Conservation (phyloP, 2,797 vertebrate genomes). For the Oophaga sylvatica region DNA sequence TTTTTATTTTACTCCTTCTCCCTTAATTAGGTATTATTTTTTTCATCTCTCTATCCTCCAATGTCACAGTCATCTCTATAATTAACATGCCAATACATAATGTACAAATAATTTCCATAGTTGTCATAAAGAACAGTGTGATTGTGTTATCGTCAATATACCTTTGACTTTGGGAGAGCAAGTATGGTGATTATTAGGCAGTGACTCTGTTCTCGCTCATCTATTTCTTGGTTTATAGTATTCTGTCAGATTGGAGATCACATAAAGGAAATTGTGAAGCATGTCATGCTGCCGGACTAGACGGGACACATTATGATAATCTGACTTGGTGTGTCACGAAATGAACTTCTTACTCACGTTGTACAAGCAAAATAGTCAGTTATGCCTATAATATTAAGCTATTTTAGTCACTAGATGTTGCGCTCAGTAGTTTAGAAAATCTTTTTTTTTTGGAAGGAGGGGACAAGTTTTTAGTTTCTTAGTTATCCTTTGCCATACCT, state of each 20-base stretch:
- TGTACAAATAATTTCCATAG: constrained; percentile 70
- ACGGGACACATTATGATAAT: constrained; percentile 68
- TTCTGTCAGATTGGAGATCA: constrained; percentile 20
- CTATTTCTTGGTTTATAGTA: constrained; percentile 8
- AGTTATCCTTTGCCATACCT: too few relatives aligned
- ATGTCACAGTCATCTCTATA: neutral
- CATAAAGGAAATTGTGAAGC: constrained; percentile 29
- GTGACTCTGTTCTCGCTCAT: neutral
- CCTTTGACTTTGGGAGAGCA: constrained; percentile 63
- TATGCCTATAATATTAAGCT: neutral
- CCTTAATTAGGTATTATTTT: neutral
- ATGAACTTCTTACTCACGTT: constrained; percentile 69
- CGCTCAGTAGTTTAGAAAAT: neutral
- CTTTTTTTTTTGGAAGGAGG: too few relatives aligned
- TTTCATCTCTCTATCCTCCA: neutral
- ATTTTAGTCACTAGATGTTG: neutral
- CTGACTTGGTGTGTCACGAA: constrained; percentile 67
- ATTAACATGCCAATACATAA: constrained; percentile 56
- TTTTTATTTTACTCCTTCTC: neutral
- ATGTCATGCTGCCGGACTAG: constrained; percentile 65
- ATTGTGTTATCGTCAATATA: constrained; percentile 67
- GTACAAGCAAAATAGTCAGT: neutral
- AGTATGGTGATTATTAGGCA: neutral
- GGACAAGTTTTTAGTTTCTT: too few relatives aligned
- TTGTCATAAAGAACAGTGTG: constrained; percentile 70